Conservation (phyloP, 1,140 invertebrate genomes). For the Papilio dardanus region DNA sequence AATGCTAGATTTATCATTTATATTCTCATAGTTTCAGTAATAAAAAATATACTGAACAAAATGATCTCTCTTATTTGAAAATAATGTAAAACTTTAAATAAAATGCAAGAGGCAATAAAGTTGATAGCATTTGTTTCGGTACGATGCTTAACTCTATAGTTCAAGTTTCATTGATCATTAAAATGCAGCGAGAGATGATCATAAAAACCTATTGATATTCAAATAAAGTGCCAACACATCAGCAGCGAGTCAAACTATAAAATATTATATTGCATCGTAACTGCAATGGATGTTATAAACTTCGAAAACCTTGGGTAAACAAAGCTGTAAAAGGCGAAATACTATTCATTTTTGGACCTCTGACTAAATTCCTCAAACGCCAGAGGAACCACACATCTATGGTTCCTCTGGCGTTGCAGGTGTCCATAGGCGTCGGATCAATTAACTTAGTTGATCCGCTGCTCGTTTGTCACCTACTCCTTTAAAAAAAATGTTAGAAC, state of each 20-base stretch:
- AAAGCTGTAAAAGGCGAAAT: neutral
- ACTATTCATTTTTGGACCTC: neutral
- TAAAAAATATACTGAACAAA: too few species aligned
- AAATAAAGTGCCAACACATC: constrained; percentile 7
- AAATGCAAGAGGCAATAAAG: neutral
- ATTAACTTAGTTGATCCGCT: too few species aligned
- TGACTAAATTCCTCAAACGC: too few species aligned
- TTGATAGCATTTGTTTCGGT: constrained; percentile 7
- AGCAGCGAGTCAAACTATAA: neutral
- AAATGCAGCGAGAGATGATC: neutral
- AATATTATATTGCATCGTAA: constrained; percentile 7
- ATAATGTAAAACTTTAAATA: neutral
- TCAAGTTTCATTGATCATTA: constrained; percentile 23
- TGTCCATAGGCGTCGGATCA: too few species aligned
- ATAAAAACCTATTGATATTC: constrained; percentile 4
- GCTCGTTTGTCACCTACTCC: too few species aligned
- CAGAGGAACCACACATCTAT: too few species aligned
- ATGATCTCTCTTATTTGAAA: neutral
- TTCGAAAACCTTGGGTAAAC: neutral
- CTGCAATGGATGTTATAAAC: constrained; percentile 4
- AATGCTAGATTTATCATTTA: too few species aligned
- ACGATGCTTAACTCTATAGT: constrained; percentile 3
- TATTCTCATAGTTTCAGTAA: too few species aligned
- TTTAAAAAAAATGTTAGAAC: too few species aligned
- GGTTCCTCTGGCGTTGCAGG: too few species aligned